Percentiles rank a stretch among this genome's conserved stretches.
phyloP scores from a whole-genome alignment of 2,113 vertebrate genomes.

The Hippocampus comes region DNA sequence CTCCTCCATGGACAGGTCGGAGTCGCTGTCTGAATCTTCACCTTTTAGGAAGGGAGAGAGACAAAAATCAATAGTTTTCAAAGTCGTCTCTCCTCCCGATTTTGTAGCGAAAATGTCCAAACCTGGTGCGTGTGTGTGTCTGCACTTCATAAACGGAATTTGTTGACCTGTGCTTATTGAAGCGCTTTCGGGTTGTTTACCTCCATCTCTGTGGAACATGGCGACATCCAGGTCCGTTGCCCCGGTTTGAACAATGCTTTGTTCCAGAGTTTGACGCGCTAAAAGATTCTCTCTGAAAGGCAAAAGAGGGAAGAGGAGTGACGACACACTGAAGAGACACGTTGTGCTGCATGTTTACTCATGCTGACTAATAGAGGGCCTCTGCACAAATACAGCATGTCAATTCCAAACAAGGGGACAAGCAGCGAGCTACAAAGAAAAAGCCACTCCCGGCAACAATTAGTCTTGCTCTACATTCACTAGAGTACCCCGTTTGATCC shows the following conservation, averaged over 20 bases:
- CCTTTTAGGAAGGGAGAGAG: constrained; percentile 62
- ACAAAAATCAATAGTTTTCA: background rate
- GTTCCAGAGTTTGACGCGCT: constrained; percentile 84
- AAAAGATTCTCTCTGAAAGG: constrained; percentile 84
- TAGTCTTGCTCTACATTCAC: constrained; percentile 59
- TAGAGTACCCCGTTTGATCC: constrained; percentile 32
- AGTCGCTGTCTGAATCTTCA: constrained; percentile 92
- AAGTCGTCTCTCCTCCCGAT: background rate
- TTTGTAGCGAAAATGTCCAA: background rate
- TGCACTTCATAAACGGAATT: background rate
- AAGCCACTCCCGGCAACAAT: constrained; percentile 40
- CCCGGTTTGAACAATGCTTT: constrained; percentile 83
- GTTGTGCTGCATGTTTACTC: background rate
- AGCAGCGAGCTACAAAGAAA: constrained; percentile 30
- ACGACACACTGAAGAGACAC: constrained; percentile 7
- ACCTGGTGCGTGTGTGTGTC: background rate
- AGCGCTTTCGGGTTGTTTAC: constrained; percentile 55
- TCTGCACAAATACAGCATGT: background rate
- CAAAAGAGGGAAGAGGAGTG: constrained; percentile 13
- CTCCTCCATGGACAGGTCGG: constrained; percentile 92
- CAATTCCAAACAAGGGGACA: constrained; percentile 8
- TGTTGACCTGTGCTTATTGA: constrained; percentile 8
- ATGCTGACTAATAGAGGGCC: constrained; percentile 5
- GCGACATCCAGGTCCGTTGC: constrained; percentile 95
- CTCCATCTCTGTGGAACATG: constrained; percentile 96